phyloP scores from a whole-genome alignment of 2,113 vertebrate genomes.

The Pandion haliaetus region DNA sequence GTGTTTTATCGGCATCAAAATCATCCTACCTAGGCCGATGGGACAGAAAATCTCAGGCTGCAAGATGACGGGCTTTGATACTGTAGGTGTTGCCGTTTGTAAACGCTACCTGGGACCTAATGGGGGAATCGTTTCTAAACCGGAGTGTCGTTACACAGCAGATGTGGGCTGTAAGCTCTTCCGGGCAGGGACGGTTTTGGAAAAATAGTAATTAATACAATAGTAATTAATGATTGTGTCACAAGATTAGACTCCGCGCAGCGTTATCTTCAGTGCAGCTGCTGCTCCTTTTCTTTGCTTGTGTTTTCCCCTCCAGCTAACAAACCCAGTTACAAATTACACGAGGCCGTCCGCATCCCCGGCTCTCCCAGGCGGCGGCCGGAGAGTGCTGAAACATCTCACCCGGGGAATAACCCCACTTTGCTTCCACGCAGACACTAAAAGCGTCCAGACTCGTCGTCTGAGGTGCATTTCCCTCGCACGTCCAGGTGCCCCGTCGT shows the following conservation, averaged over 20 bases:
- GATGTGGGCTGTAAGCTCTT: conserved; percentile 32
- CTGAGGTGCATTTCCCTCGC: neutral
- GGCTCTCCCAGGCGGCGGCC: neutral
- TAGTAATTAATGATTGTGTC: conserved; percentile 60
- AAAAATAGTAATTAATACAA: conserved; percentile 59
- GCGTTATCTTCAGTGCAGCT: conserved; percentile 47
- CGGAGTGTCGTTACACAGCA: neutral
- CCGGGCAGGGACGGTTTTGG: conserved; percentile 10
- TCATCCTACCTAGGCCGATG: neutral
- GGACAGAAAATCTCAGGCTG: conserved; percentile 11
- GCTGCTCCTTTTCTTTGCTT: conserved; percentile 16
- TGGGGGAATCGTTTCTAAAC: neutral
- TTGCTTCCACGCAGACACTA: neutral
- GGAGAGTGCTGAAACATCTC: neutral
- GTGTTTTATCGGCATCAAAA: conserved; percentile 7
- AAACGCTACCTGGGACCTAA: conserved; percentile 14
- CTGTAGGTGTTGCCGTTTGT: neutral
- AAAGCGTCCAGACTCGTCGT: neutral
- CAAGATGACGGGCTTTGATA: neutral
- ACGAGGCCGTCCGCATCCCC: neutral
- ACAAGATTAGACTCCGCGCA: conserved; percentile 18
- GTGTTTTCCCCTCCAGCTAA: conserved; percentile 30
- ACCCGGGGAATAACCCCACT: neutral
- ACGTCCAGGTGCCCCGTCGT: neutral
- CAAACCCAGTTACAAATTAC: neutral